Percentiles rank a stretch among this genome's conserved stretches.
phyloP scores from a whole-genome alignment of 2,888 invertebrate species.

The Sesamia inferens region DNA sequence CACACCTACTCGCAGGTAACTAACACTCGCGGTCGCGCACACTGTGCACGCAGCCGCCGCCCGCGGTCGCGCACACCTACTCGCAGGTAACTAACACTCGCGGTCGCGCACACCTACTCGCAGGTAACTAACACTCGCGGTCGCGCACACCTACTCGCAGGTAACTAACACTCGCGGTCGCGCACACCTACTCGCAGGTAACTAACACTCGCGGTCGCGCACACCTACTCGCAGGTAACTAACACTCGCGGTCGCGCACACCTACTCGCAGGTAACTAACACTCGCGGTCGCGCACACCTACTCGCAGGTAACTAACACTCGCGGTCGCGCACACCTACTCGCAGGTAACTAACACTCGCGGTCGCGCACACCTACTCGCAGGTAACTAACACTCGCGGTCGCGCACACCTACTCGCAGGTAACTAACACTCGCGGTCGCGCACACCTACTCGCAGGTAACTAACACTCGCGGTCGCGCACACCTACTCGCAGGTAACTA shows the following conservation, averaged over 20 bases:
- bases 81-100: conserved; percentile 94
- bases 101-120: conserved; percentile 94
- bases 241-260: conserved; percentile 96
- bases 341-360: conserved; percentile 94
- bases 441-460: conserved; percentile 91
- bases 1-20: conserved; percentile 91
- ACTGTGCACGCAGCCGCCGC: conserved; percentile 97
- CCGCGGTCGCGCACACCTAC: conserved; percentile 94
- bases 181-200: conserved; percentile 92
- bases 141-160: conserved; percentile 93
- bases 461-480: conserved; percentile 97
- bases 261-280: conserved; percentile 91
- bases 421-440: conserved; percentile 96
- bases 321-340: conserved; percentile 94
- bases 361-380: conserved; percentile 93
- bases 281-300: conserved; percentile 94
- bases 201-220: conserved; percentile 97
- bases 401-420: conserved; percentile 93
- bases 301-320: conserved; percentile 92
- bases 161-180: conserved; percentile 95
- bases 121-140: conserved; percentile 94
- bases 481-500: conserved; percentile 91
- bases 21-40: too few species aligned
- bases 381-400: conserved; percentile 95
- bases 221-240: conserved; percentile 91